phyloP scores from a whole-genome alignment of 2,888 invertebrate genomes.

The Amiota communis region DNA sequence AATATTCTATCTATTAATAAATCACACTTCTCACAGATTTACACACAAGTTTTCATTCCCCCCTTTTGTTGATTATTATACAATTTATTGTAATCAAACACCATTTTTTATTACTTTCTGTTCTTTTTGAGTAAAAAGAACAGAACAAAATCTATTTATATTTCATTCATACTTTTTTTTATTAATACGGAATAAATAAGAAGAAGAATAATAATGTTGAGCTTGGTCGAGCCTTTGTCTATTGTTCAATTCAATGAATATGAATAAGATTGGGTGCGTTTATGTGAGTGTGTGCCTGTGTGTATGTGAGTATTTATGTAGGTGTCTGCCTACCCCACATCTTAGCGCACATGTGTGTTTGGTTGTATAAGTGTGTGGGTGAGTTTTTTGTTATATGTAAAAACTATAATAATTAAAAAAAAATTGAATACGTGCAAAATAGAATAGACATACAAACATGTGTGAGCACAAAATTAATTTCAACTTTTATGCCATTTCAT shows the following conservation, averaged over 20 bases:
- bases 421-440: constrained; percentile 29
- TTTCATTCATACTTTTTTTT: neutral
- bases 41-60: neutral
- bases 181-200: constrained; percentile 26
- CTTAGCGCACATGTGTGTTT: constrained; percentile 24
- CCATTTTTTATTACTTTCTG: neutral
- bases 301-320: neutral
- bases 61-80: neutral
- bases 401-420: constrained; percentile 63
- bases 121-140: constrained; percentile 12
- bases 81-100: neutral
- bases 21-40: too few species aligned
- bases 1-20: too few species aligned
- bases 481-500: constrained; percentile 40
- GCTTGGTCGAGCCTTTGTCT: constrained; percentile 45
- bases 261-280: neutral
- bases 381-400: constrained; percentile 40
- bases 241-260: constrained; percentile 18
- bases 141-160: neutral
- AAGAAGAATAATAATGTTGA: constrained; percentile 55
- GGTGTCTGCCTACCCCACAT: neutral
- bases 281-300: constrained; percentile 19
- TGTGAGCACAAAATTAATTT: constrained; percentile 48
- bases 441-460: constrained; percentile 16
- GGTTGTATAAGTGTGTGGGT: neutral